A percentile compares a stretch with the other conserved stretches of the same genome.
phyloP scores from a whole-genome alignment of 2,888 invertebrate species.

The Melipona beecheii region DNA sequence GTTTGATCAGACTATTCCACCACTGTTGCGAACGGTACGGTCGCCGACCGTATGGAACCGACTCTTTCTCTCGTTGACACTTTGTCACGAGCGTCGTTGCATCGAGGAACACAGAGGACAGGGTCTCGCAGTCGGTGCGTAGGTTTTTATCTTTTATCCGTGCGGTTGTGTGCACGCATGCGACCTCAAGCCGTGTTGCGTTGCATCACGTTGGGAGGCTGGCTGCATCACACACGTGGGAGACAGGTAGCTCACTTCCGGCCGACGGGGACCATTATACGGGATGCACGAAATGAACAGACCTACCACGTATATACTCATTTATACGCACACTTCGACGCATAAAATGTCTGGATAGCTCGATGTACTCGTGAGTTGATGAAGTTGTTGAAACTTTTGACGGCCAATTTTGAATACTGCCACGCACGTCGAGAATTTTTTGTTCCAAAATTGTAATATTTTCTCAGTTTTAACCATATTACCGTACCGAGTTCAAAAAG shows the following conservation, averaged over 20 bases:
- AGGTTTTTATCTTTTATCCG: constrained; percentile 31
- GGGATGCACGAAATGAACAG: constrained; percentile 60
- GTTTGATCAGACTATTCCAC: constrained; percentile 3
- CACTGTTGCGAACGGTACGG: background rate
- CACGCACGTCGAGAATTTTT: too few relatives aligned
- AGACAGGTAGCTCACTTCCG: constrained; percentile 83
- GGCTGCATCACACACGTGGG: constrained; percentile 82
- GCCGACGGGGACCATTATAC: constrained; percentile 71
- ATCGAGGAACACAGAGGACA: background rate
- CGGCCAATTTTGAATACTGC: too few relatives aligned
- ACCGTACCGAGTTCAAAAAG: too few relatives aligned
- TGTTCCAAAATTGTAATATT: too few relatives aligned
- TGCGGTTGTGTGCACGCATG: constrained; percentile 32
- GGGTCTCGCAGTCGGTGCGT: constrained; percentile 12
- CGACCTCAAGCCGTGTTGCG: constrained; percentile 43
- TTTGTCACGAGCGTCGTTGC: background rate
- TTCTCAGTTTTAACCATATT: too few relatives aligned
- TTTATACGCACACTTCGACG: background rate
- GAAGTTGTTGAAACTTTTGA: too few relatives aligned
- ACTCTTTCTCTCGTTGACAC: background rate
- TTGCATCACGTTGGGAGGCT: constrained; percentile 75
- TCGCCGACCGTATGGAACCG: background rate
- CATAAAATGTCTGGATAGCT: too few relatives aligned
- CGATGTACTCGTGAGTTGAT: too few relatives aligned
- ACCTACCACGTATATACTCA: constrained; percentile 40